A percentile compares a stretch with the other conserved stretches of the same genome.
Conservation (phyloP, 2,797 vertebrate species). For the Emys orbicularis region DNA sequence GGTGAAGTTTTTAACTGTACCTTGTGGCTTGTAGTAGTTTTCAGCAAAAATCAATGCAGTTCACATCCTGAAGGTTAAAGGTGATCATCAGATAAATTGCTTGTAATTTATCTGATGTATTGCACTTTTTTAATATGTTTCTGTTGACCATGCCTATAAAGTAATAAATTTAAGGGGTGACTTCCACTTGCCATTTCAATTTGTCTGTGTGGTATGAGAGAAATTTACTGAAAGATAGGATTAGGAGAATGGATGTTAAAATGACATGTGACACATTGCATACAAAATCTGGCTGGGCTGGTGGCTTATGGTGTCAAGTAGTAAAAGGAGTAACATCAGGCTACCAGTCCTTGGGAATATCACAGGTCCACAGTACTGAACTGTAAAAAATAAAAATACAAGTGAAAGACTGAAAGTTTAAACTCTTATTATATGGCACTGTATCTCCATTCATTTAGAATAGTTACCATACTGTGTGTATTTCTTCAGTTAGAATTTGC, state of each 20-base stretch:
- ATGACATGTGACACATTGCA: not conserved
- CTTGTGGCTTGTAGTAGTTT: not conserved
- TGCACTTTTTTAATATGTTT: not conserved
- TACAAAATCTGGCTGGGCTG: not conserved
- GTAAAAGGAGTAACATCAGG: not conserved
- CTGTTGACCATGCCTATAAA: not conserved
- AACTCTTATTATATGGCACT: not conserved
- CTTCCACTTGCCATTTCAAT: conserved; percentile 3
- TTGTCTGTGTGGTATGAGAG: not conserved
- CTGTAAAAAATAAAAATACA: not conserved
- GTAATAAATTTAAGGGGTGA: conserved; percentile 10
- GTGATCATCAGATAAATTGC: not conserved
- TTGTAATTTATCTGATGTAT: not conserved
- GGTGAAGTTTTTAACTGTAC: not conserved
- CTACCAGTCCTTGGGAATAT: not conserved
- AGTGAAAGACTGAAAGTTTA: not conserved
- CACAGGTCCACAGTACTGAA: not conserved
- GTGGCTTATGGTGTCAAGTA: not conserved
- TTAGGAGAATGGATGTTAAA: not conserved
- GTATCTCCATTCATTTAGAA: not conserved
- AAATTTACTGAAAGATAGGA: not conserved
- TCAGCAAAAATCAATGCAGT: not conserved
- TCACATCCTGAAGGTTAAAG: not conserved
- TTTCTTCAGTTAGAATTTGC: not conserved
- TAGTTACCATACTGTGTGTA: fast-evolving